Percentiles rank a stretch among this genome's conserved stretches.
Conservation (phyloP, 2,888 invertebrate genomes). For the Yponomeuta plumbellus region DNA sequence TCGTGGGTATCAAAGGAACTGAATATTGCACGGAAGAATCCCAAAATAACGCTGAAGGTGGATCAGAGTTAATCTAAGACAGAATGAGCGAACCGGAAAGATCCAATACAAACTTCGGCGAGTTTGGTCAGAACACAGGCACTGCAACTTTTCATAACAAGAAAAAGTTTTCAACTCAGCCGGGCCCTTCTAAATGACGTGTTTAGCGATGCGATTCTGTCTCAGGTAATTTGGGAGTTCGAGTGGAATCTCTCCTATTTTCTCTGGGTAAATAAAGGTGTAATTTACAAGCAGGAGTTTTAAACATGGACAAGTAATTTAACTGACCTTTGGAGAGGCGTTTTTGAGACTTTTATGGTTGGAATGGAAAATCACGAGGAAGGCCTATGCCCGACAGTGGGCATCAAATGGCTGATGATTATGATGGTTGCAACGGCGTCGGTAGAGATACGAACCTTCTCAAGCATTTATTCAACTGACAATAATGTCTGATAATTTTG, state of each 20-base stretch:
- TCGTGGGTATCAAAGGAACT: no score
- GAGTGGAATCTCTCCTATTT: neutral
- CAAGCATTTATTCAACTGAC: no score
- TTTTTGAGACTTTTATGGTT: no score
- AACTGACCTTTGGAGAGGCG: no score
- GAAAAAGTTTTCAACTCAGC: constrained; percentile 5
- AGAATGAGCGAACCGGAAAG: neutral
- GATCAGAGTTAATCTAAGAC: neutral
- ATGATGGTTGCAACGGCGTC: no score
- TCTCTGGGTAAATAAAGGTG: neutral
- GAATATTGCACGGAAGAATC: neutral
- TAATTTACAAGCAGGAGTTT: neutral
- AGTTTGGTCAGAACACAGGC: constrained; percentile 5
- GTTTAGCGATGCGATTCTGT: neutral
- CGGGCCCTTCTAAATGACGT: neutral
- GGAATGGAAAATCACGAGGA: no score
- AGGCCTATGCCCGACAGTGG: no score
- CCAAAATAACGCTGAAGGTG: neutral
- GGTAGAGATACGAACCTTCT: no score
- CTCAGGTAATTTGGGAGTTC: neutral
- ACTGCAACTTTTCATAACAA: constrained; percentile 9
- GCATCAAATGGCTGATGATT: no score
- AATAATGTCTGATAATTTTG: no score
- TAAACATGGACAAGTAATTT: no score
- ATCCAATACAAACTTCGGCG: neutral